phyloP scores from a whole-genome alignment of 2,797 vertebrate species.

The Apodemus agrarius region DNA sequence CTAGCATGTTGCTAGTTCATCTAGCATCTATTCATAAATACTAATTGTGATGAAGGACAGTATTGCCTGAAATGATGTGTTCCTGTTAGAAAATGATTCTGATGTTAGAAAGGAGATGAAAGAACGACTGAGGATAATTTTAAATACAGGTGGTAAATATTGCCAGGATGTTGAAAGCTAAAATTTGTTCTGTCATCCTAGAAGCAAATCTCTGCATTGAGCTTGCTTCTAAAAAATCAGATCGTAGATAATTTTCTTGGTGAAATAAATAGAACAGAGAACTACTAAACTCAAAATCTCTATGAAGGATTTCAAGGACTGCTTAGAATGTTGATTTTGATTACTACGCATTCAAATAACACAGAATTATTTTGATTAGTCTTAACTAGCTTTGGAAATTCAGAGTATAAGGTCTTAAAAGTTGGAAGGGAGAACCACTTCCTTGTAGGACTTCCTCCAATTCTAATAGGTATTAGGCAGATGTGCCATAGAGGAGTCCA shows the following conservation, averaged over 20 bases:
- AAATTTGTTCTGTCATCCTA: conserved; percentile 31
- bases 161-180: conserved; percentile 41
- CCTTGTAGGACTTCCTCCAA: conserved; percentile 5
- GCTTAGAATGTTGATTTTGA: conserved; percentile 29
- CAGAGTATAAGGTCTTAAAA: conserved; percentile 3
- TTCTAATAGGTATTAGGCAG: background rate
- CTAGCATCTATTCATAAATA: conserved; percentile 3
- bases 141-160: conserved; percentile 7
- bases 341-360: conserved; percentile 15
- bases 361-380: conserved; percentile 32
- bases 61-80: background rate
- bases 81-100: conserved; percentile 28
- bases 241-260: conserved; percentile 33
- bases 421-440: background rate
- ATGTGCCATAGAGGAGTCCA: conserved; percentile 23
- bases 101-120: conserved; percentile 28
- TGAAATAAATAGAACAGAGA: conserved; percentile 47
- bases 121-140: conserved; percentile 54
- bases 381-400: conserved; percentile 35
- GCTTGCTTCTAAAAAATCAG: conserved; percentile 51
- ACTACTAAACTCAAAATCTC: background rate
- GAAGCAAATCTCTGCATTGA: conserved; percentile 37
- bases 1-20: background rate
- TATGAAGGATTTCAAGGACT: conserved; percentile 1
- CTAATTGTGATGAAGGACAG: conserved; percentile 40